Base-by-base conservation (phyloP, 2,113 vertebrate genomes). In the Poecilia latipinna region DNA sequence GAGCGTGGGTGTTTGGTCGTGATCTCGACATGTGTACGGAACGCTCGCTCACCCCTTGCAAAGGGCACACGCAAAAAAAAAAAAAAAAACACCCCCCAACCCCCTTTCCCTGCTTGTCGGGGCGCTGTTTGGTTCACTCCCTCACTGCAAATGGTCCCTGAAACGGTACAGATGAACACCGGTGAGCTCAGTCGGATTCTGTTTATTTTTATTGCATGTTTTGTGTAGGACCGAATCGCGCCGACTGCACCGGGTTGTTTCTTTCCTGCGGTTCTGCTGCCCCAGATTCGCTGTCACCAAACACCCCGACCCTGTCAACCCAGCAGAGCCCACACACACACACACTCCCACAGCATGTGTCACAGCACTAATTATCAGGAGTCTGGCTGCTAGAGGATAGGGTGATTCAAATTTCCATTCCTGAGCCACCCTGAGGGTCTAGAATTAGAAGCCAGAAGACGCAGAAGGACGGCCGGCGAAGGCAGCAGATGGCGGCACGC, bases 261-360 rank as follows among this genome's bases (percentile, higher is more conserved):
- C 75, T 82, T 72, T 75, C 70, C 72, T 80, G 83, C 82, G 82
- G 70, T 77, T 82, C 72, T 83, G 70, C 76, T 86, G 81, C 51
- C 85, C 89, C 73, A 89, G 89, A 88, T 93, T 83, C 85, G 68
- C 86, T 84, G 91, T 93, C 89, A 93, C 87, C 86, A 66, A 93
- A 94, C 92, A 94, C 93, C 85, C 65, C 28, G 82, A 91, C 87
- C 79, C 81, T 78, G 78, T 86, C 87, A 81, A 80, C 89, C 85
- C 74, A 72, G 61, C 81, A 76, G 61, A 73, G 76, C 75, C 75
- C 61, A 42, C 72, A 77, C 67, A 48, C 60, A 29, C 72, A 64
- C 74, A 72, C 68, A 28, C 65, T 67, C 79, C 75, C 24, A 44
- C 72, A 65, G 44, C 86, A 89, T 91, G 90, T 91, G 90, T 89